These are phyloP conservation scores for human DNA, from an alignment of 2,113 vertebrate species.

Conservation along the genomic window GRCh38 chrX:19070501-19071000, in stretches of 20 bases:
- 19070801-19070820: neutral
- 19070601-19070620: neutral
- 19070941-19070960: neutral
- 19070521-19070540: neutral
- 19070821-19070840: neutral
- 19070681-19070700: neutral
- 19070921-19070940: neutral
- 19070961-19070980: neutral
- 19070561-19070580: neutral
- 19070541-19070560: neutral
- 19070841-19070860: neutral
- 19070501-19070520: neutral
- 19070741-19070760: too few species aligned
- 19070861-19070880: neutral
- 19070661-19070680: neutral
- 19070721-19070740: neutral
- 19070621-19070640: neutral
- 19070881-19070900: neutral
- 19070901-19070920: neutral
- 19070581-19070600: neutral
- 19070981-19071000: neutral
- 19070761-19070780: neutral
- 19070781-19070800: neutral
- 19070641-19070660: neutral
- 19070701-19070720: neutral